Percentiles rank a stretch among this genome's conserved stretches.
These are phyloP conservation scores for Tetragonula clypearis DNA, from an alignment of 1,140 invertebrate species.

Conservation along the genomic window DNA sequence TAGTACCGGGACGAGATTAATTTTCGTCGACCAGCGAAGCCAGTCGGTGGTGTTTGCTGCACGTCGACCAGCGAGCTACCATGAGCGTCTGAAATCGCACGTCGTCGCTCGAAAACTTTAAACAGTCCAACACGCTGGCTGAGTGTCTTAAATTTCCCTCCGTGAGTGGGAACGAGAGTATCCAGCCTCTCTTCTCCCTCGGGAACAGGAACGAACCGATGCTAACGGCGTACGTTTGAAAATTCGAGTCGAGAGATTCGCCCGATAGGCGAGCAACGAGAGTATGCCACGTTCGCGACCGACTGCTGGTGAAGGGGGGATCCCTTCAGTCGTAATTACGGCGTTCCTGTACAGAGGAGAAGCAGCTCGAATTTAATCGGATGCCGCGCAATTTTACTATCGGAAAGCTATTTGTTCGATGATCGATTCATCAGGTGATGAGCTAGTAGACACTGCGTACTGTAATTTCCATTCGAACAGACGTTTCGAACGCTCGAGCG, in stretches of 20 bases:
- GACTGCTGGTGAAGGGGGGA: too few relatives aligned
- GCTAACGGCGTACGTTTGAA: neutral
- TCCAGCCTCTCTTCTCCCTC: neutral
- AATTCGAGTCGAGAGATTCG: neutral
- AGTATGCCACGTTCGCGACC: neutral
- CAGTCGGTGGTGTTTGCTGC: neutral
- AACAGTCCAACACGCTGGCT: neutral
- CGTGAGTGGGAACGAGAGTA: neutral
- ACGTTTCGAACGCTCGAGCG: too few relatives aligned
- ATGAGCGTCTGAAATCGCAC: slow-evolving; percentile 11
- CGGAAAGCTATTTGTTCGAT: neutral
- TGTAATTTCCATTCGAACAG: too few relatives aligned
- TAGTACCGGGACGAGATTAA: slow-evolving; percentile 29
- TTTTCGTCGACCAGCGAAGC: slow-evolving; percentile 22
- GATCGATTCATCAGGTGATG: neutral
- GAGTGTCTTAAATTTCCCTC: slow-evolving; percentile 1
- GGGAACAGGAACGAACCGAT: neutral
- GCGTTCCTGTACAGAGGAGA: neutral
- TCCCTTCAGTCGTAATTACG: neutral
- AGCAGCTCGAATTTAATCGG: neutral
- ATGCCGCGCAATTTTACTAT: neutral
- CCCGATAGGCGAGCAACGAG: neutral
- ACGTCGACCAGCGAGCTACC: neutral
- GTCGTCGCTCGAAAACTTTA: slow-evolving; percentile 23
- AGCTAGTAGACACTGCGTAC: neutral